Conservation (phyloP, 2,113 vertebrate species). For the Aegotheles bennettii region DNA sequence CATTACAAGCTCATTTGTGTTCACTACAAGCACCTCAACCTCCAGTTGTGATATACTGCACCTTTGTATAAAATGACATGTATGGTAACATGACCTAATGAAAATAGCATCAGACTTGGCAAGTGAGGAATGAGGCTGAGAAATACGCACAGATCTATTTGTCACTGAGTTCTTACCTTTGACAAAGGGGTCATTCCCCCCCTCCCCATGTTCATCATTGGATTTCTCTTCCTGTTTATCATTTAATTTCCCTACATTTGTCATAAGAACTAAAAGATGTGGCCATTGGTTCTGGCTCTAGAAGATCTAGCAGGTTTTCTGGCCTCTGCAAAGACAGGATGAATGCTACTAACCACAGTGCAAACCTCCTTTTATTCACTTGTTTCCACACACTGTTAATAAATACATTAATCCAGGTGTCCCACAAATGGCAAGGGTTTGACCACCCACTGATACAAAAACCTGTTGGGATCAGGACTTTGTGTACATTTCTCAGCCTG, state of each 20-base stretch:
- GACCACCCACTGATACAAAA: not conserved
- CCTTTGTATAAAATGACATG: slow-evolving; percentile 63
- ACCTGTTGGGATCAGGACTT: not conserved
- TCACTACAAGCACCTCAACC: slow-evolving; percentile 83
- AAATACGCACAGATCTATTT: slow-evolving; percentile 49
- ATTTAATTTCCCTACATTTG: not conserved
- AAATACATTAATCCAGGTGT: not conserved
- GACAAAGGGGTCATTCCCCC: not conserved
- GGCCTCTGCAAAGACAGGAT: not conserved
- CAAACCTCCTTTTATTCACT: not conserved
- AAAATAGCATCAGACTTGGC: slow-evolving; percentile 59
- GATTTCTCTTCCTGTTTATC: not conserved
- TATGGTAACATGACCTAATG: slow-evolving; percentile 65
- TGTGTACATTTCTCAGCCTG: not conserved
- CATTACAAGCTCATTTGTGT: slow-evolving; percentile 87
- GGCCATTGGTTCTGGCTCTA: not conserved
- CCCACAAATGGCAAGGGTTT: not conserved
- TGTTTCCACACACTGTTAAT: not conserved
- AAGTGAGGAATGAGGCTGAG: slow-evolving; percentile 63
- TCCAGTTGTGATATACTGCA: slow-evolving; percentile 73
- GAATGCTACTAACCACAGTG: not conserved
- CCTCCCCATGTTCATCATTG: not conserved
- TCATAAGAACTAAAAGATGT: not conserved
- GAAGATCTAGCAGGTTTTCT: not conserved
- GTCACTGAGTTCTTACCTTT: slow-evolving; percentile 39